Evolutionary conservation across 2,113 vertebrate genomes (phyloP), one percentile per base, ranked within the genome.

Genomic region (Misgurnus mizolepis): DNA sequence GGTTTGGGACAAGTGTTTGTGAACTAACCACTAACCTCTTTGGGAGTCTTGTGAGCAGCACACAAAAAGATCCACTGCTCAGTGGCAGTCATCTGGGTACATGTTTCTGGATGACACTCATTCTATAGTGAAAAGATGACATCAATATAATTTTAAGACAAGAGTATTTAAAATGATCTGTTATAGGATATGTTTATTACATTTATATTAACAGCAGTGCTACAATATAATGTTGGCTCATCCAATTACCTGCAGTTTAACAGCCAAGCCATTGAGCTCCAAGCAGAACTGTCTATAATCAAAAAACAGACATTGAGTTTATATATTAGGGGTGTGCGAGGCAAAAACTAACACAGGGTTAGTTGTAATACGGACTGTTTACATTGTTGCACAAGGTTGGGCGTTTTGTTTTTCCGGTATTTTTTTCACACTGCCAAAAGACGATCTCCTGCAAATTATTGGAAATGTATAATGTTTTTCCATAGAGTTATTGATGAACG

Each of bases 11-110:
- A 34, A 3, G 2, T 34, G 27, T 34, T 34, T 34, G 27, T 39
- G 3, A 56, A 47, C 39, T 34, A 40, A 3, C 56, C 43, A 78
- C 90, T 65, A 75, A 96, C 98, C 95, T 99, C 98, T 94, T 99
- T 99, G 85, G 98, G 98, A 80, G 97, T 99, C 93, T 99, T 99
- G 91, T 99, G 98, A 84, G 98, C 98, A 66, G 98, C 97, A 92
- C 98, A 99, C 89, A 99, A 92, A 83, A 99, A 99, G 92, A 98
- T 98, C 97, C 97, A 99, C 85, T 99, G 98, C 89, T 99, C 98
- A 14, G 98, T 99, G 85, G 98, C 98, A 2, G 98, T 99, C 98
- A 99, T 99, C 91, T 99, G 98, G 86, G 97, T 99, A 83, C 98
- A 99, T 0, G 97, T 98, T 89, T 99, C 97, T 77, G 98, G 97